phyloP scores from a whole-genome alignment of 2,888 invertebrate genomes.

The Dendrolimus pini region DNA sequence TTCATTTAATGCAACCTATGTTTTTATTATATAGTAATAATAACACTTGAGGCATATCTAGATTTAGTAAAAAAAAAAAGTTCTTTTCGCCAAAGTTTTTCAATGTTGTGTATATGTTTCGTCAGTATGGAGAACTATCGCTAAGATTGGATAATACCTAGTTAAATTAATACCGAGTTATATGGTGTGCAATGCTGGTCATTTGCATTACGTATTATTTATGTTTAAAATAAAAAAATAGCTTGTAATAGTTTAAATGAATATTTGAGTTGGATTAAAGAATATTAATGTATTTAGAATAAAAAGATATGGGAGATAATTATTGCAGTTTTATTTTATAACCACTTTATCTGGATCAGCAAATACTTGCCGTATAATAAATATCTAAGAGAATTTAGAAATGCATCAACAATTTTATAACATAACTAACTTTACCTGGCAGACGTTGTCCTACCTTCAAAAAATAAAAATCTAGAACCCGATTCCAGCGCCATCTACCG shows the following conservation, averaged over 20 bases:
- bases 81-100: slow-evolving; percentile 47
- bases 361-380: too few relatives aligned
- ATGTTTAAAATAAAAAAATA: slow-evolving; percentile 69
- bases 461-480: too few relatives aligned
- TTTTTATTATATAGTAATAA: too few relatives aligned
- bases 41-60: too few relatives aligned
- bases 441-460: too few relatives aligned
- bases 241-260: slow-evolving; percentile 76
- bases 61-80: too few relatives aligned
- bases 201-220: slow-evolving; percentile 74
- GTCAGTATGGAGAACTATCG: slow-evolving; percentile 64
- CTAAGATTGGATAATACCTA: slow-evolving; percentile 69
- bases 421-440: too few relatives aligned
- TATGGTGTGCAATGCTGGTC: slow-evolving; percentile 74
- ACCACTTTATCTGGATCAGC: not conserved
- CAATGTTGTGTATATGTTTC: slow-evolving; percentile 57
- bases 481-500: too few relatives aligned
- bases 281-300: slow-evolving; percentile 78
- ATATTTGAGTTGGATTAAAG: slow-evolving; percentile 75
- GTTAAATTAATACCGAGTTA: slow-evolving; percentile 67
- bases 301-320: slow-evolving; percentile 73
- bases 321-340: slow-evolving; percentile 28
- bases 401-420: too few relatives aligned
- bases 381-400: too few relatives aligned
- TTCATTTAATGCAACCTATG: too few relatives aligned